A percentile compares a stretch with the other conserved stretches of the same genome.
phyloP scores from a whole-genome alignment of 1,140 invertebrate genomes.

The Potamilus streckersoni region DNA sequence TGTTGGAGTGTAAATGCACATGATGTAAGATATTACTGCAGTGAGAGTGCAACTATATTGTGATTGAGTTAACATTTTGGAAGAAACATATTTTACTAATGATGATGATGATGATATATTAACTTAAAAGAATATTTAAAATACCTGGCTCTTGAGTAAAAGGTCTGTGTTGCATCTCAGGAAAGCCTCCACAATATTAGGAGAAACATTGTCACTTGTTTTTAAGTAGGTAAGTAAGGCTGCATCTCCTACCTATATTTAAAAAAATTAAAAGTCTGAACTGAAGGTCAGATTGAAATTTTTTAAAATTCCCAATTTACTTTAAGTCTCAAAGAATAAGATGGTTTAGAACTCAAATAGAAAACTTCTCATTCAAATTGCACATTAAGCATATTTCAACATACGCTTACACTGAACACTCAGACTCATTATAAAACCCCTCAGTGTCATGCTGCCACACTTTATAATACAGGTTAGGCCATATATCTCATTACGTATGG shows the following conservation, averaged over 20 bases:
- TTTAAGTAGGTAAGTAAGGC: slow-evolving; percentile 41
- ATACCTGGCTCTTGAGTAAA: slow-evolving; percentile 46
- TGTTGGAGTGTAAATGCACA: too few species aligned
- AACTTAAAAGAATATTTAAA: background rate
- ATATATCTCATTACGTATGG: too few species aligned
- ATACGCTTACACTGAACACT: too few species aligned
- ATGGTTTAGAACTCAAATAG: background rate
- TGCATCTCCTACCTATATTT: slow-evolving; percentile 43
- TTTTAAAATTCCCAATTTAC: background rate
- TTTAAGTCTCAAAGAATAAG: background rate
- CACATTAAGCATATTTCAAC: too few species aligned
- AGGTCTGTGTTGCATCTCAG: slow-evolving; percentile 50
- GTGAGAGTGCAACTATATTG: too few species aligned
- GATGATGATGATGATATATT: background rate
- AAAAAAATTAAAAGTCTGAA: background rate
- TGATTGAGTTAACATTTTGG: too few species aligned
- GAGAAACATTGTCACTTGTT: slow-evolving; percentile 7
- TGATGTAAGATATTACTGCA: too few species aligned
- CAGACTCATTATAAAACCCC: too few species aligned
- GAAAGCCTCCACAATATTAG: slow-evolving; percentile 49
- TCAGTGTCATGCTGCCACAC: too few species aligned
- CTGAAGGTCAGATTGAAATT: background rate
- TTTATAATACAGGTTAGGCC: too few species aligned
- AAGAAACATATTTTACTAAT: too few species aligned
- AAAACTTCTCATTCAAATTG: too few species aligned